phyloP scores from a whole-genome alignment of 2,888 invertebrate genomes.

The Dioctria linearis region DNA sequence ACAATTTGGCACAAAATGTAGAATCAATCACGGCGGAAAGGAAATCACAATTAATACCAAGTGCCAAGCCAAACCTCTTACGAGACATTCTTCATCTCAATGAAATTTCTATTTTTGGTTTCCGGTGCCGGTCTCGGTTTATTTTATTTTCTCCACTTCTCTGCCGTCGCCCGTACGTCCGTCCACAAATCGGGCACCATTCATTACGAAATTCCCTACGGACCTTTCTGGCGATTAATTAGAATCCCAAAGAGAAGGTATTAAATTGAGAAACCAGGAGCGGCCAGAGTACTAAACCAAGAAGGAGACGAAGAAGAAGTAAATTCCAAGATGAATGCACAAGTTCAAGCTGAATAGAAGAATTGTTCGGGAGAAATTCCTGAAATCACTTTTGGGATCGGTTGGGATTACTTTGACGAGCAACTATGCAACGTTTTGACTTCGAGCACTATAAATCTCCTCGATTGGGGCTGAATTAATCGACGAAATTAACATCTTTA shows the following conservation, averaged over 20 bases:
- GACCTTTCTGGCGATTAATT: constrained; percentile 44
- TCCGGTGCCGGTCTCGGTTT: neutral
- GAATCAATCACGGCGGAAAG: constrained; percentile 9
- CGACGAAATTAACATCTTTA: constrained; percentile 38
- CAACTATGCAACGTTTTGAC: constrained; percentile 40
- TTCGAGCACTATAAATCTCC: constrained; percentile 30
- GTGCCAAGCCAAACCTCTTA: neutral
- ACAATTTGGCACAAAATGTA: constrained; percentile 3
- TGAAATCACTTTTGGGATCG: constrained; percentile 44
- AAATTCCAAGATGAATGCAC: constrained; percentile 44
- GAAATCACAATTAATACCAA: constrained; percentile 25
- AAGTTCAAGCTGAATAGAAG: constrained; percentile 35
- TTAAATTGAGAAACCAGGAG: constrained; percentile 28
- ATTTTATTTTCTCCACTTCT: constrained; percentile 12
- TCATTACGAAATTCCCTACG: constrained; percentile 45
- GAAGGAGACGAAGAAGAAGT: constrained; percentile 1
- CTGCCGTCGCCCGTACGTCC: neutral
- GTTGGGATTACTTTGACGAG: constrained; percentile 40
- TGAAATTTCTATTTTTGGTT: constrained; percentile 38
- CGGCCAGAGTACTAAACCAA: too few species aligned
- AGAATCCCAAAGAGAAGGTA: constrained; percentile 29
- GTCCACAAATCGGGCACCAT: neutral
- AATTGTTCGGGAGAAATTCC: constrained; percentile 39
- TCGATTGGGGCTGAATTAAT: constrained; percentile 43
- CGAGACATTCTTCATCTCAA: constrained; percentile 23